These are phyloP conservation scores for Drosophila helvetica DNA, from an alignment of 2,888 invertebrate genomes.

Conservation along the genomic window DNA sequence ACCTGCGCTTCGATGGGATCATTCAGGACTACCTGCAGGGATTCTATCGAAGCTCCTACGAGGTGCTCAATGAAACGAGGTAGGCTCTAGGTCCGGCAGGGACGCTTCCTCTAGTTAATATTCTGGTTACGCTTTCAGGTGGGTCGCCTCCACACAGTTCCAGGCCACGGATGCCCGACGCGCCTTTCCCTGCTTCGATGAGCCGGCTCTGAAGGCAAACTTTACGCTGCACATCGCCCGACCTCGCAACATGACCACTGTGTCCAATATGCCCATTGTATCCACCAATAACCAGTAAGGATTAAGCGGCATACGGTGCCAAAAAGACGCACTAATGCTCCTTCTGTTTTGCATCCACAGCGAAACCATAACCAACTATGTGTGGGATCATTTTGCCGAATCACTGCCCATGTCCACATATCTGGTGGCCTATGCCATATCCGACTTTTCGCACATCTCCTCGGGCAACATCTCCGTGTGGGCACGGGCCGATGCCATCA, in stretches of 20 bases:
- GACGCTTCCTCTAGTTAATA: too few relatives aligned
- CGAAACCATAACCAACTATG: slow-evolving; percentile 86
- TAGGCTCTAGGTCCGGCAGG: slow-evolving; percentile 73
- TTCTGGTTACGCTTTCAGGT: slow-evolving; percentile 84
- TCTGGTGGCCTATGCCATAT: slow-evolving; percentile 92
- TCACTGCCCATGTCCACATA: slow-evolving; percentile 96
- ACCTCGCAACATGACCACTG: slow-evolving; percentile 88
- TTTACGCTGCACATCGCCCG: slow-evolving; percentile 91
- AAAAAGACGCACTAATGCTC: not conserved
- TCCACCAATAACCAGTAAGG: slow-evolving; percentile 79
- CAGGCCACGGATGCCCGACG: slow-evolving; percentile 92
- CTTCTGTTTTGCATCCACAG: slow-evolving; percentile 81
- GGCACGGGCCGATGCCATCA: slow-evolving; percentile 88
- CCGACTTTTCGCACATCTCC: slow-evolving; percentile 88
- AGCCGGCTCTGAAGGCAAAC: slow-evolving; percentile 92
- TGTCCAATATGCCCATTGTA: slow-evolving; percentile 90
- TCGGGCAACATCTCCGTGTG: slow-evolving; percentile 88
- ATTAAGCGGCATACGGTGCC: not conserved
- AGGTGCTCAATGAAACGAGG: slow-evolving; percentile 88
- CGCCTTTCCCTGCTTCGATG: slow-evolving; percentile 95
- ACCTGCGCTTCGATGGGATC: slow-evolving; percentile 89
- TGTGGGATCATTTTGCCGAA: slow-evolving; percentile 91
- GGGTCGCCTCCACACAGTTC: slow-evolving; percentile 93
- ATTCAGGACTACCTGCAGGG: slow-evolving; percentile 91
- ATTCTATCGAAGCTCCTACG: slow-evolving; percentile 93